A percentile compares a stretch with the other conserved stretches of the same genome.
phyloP scores from a whole-genome alignment of 2,888 invertebrate genomes.

The Dynastes hyllus region DNA sequence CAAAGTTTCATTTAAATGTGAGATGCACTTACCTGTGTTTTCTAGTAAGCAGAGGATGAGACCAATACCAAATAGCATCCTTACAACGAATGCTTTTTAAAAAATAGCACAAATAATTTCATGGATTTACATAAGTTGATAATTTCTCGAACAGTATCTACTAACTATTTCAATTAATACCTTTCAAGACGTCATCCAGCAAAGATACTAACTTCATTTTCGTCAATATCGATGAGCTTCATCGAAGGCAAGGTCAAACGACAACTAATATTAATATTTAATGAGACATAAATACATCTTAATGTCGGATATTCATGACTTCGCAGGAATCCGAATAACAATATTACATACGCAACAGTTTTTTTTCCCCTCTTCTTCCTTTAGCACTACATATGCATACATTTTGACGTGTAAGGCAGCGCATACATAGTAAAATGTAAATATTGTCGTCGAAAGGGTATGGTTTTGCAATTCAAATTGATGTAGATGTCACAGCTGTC shows the following conservation, averaged over 20 bases:
- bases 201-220: too few species aligned
- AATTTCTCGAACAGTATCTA: too few species aligned
- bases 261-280: slow-evolving; percentile 33
- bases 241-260: slow-evolving; percentile 21
- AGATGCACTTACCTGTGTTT: too few species aligned
- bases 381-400: slow-evolving; percentile 1
- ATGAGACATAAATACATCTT: slow-evolving; percentile 39
- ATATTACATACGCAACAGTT: too few species aligned
- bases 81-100: too few species aligned
- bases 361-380: slow-evolving; percentile 3
- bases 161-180: too few species aligned
- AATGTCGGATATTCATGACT: slow-evolving; percentile 39
- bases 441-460: slow-evolving; percentile 13
- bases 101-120: too few species aligned
- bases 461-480: slow-evolving; percentile 28
- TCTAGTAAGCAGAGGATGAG: too few species aligned
- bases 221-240: slow-evolving; percentile 4
- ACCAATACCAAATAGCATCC: too few species aligned
- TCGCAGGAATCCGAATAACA: slow-evolving; percentile 9
- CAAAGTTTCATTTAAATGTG: too few species aligned
- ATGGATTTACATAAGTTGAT: too few species aligned
- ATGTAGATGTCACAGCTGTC: slow-evolving; percentile 10
- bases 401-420: not conserved
- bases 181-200: too few species aligned
- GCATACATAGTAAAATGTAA: slow-evolving; percentile 18